Evolutionary conservation across 2,113 vertebrate species (phyloP), one percentile per base, ranked within the genome.

Genomic region (Hippopotamus amphibius): DNA sequence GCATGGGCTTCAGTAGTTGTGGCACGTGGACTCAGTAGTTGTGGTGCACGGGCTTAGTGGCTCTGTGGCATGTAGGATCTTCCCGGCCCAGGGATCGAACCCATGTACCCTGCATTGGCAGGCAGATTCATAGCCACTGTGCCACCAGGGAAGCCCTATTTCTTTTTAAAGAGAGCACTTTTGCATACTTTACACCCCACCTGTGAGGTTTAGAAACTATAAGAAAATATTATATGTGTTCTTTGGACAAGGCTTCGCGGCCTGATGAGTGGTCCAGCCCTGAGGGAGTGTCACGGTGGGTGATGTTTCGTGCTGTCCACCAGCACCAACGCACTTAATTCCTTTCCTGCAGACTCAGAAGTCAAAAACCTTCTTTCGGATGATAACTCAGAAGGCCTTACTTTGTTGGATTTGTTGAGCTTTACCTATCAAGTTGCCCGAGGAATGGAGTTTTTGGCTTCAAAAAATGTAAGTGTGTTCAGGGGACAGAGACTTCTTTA

Each of bases 381-480:
- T 46, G 99, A 99, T 80, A 98, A 96, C 95, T 99, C 98, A 0
- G 99, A 99, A 66, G 99, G 99, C 69, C 99, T 99, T 82, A 99
- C 98, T 89, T 98, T 99, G 57, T 98, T 99, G 96, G 99, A 99
- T 98, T 99, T 99, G 97, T 98, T 99, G 84, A 99, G 99, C 96
- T 99, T 99, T 93, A 99, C 99, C 74, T 99, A 99, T 97, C 99
- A 99, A 97, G 99, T 99, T 98, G 99, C 99, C 76, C 98, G 99
- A 93, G 99, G 99, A 95, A 99, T 99, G 99, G 99, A 99, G 95
- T 99, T 99, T 97, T 98, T 99, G 97, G 99, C 99, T 83, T 99
- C 99, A 89, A 99, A 99, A 98, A 99, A 99, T 71, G 99, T 99
- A 98, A 99, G 99, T 99, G 69, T 85, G 10, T 87, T 82, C 26